Percentiles rank a stretch among this genome's conserved stretches.
phyloP scores from a whole-genome alignment of 1,140 invertebrate species.

The Drosophila ohnishii region DNA sequence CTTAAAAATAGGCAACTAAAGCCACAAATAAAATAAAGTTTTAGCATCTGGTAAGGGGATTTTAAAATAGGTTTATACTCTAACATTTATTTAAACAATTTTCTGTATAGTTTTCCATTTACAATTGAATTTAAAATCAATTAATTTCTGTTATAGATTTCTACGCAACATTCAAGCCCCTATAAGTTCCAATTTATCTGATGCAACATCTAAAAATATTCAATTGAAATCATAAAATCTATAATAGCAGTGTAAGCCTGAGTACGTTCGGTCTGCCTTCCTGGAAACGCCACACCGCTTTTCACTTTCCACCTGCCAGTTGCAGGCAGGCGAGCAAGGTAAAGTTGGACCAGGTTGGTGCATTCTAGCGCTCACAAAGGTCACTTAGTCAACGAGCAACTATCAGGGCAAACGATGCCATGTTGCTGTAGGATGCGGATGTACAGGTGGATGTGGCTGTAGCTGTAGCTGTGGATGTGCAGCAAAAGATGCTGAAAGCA shows the following conservation, averaged over 20 bases:
- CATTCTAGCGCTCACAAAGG: slow-evolving; percentile 73
- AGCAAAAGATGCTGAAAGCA: slow-evolving; percentile 46
- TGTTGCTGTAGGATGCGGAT: slow-evolving; percentile 29
- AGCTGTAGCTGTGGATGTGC: slow-evolving; percentile 2
- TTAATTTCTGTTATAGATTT: too few species aligned
- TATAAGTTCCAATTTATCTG: neutral
- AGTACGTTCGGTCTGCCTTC: slow-evolving; percentile 14
- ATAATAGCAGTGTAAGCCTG: slow-evolving; percentile 13
- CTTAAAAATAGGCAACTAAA: neutral
- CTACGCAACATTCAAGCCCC: too few species aligned
- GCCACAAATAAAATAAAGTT: neutral
- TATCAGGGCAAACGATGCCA: slow-evolving; percentile 59
- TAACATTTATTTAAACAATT: neutral
- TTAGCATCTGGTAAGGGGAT: neutral
- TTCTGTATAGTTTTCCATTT: neutral
- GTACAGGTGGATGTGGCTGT: slow-evolving; percentile 21
- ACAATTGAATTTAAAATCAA: too few species aligned
- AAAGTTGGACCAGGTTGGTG: slow-evolving; percentile 61
- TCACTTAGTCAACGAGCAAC: slow-evolving; percentile 74
- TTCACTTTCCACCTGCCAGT: slow-evolving; percentile 41
- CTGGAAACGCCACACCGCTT: slow-evolving; percentile 13
- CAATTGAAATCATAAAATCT: neutral
- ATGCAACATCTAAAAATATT: neutral
- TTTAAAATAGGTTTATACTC: neutral
- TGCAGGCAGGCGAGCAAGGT: slow-evolving; percentile 47